Percentiles rank a stretch among this genome's conserved stretches.
These are phyloP conservation scores for Jordanella pulchra DNA, from an alignment of 2,797 vertebrate genomes.

Conservation along the genomic window DNA sequence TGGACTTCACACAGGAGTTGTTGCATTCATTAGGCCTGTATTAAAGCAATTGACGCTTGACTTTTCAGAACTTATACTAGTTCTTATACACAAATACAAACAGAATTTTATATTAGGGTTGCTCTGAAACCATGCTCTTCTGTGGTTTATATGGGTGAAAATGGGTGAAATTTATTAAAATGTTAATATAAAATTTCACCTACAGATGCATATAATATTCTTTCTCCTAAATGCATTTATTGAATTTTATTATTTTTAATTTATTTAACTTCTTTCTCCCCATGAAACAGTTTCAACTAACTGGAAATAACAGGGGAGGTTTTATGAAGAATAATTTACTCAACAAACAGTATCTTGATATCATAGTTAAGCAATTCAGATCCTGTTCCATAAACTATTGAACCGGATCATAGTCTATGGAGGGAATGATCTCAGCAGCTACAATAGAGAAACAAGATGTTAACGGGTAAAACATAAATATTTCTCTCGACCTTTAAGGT, in stretches of 20 bases:
- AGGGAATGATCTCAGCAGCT: constrained; percentile 10
- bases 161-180: background rate
- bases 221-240: background rate
- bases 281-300: background rate
- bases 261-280: background rate
- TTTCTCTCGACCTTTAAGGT: constrained; percentile 7
- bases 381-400: constrained; percentile 6
- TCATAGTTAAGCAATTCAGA: background rate
- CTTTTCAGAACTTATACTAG: no score
- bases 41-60: no score
- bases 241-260: background rate
- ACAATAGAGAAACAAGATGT: constrained; percentile 12
- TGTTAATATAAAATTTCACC: background rate
- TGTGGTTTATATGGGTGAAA: no score
- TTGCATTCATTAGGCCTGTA: constrained; percentile 52
- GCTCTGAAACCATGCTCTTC: no score
- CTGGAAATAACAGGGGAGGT: background rate
- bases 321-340: background rate
- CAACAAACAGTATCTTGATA: background rate
- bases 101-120: no score
- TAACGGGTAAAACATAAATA: constrained; percentile 12
- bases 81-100: no score
- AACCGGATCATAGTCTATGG: background rate
- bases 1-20: constrained; percentile 51
- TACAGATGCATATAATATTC: background rate